Evolutionary conservation across 2,797 vertebrate species (phyloP).

Genomic region (Sardinella longiceps): DNA sequence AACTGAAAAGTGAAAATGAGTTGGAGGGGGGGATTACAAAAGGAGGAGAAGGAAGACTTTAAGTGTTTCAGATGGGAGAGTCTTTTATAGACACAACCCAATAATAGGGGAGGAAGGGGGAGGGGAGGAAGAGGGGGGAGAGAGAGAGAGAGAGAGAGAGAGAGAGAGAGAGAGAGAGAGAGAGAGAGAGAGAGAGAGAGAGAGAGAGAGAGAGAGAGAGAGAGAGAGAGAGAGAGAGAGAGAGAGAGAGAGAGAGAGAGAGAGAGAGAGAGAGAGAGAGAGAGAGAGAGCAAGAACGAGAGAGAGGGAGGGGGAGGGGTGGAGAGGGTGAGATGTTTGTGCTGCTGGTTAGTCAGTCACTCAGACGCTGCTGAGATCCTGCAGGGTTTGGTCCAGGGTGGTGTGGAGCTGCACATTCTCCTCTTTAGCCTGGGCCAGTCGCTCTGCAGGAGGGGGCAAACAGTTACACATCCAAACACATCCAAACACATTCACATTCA

Average conservation of each 20-base stretch:
- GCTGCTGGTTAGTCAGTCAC: slow-evolving; percentile 58
- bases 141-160: not conserved
- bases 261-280: not conserved
- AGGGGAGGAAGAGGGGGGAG: not conserved
- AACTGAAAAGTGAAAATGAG: not conserved
- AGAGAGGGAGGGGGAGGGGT: not conserved
- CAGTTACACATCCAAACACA: not conserved
- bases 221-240: not conserved
- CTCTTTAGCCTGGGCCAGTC: slow-evolving; percentile 83
- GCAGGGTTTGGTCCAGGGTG: slow-evolving; percentile 86
- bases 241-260: not conserved
- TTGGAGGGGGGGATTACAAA: not conserved
- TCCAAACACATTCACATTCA: not conserved
- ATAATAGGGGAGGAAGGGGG: slow-evolving; percentile 1
- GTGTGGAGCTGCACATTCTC: slow-evolving; percentile 84
- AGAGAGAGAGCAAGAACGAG: no score
- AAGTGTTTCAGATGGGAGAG: not conserved
- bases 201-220: not conserved
- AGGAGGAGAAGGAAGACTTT: not conserved
- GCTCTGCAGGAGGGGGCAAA: slow-evolving; percentile 70
- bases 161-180: not conserved
- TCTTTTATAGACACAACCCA: slow-evolving; percentile 25
- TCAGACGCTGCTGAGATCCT: slow-evolving; percentile 89
- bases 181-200: not conserved
- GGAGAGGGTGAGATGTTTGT: not conserved